Evolutionary conservation across 2,113 vertebrate species (phyloP).

Genomic region (Todiramphus chloris): DNA sequence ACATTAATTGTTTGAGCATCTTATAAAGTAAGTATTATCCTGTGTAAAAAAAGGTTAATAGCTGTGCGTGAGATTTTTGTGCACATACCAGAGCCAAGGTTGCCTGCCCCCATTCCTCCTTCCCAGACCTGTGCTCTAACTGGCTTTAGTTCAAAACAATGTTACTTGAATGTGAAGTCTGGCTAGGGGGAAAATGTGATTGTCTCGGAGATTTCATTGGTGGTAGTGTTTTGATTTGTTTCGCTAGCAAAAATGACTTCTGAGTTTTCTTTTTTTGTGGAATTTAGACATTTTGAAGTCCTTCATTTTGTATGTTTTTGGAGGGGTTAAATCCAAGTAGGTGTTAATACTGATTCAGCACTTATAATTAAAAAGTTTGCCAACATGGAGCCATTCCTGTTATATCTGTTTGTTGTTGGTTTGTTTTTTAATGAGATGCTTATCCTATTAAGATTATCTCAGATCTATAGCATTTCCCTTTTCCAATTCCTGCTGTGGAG

Average conservation of each 20-base stretch:
- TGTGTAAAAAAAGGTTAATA: background rate
- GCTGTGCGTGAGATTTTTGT: background rate
- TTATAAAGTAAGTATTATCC: background rate
- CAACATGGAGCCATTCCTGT: background rate
- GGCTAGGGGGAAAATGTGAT: background rate
- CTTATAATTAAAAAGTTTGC: background rate
- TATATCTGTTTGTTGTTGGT: background rate
- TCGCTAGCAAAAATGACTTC: background rate
- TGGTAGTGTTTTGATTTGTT: background rate
- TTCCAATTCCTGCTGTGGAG: background rate
- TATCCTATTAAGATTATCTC: background rate
- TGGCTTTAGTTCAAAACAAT: background rate
- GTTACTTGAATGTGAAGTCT: background rate
- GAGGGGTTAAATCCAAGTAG: rapidly evolving
- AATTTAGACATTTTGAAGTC: background rate
- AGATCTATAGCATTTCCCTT: background rate
- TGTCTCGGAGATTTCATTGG: background rate
- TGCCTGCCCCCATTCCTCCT: background rate
- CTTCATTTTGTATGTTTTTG: background rate
- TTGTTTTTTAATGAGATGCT: background rate
- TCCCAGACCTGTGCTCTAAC: background rate
- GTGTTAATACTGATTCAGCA: background rate
- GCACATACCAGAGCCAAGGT: background rate
- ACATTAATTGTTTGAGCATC: background rate
- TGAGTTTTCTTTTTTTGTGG: background rate